A percentile compares a stretch with the other conserved stretches of the same genome.
These are phyloP conservation scores for Trichogramma evanescens DNA, from an alignment of 2,888 invertebrate genomes.

Conservation along the genomic window DNA sequence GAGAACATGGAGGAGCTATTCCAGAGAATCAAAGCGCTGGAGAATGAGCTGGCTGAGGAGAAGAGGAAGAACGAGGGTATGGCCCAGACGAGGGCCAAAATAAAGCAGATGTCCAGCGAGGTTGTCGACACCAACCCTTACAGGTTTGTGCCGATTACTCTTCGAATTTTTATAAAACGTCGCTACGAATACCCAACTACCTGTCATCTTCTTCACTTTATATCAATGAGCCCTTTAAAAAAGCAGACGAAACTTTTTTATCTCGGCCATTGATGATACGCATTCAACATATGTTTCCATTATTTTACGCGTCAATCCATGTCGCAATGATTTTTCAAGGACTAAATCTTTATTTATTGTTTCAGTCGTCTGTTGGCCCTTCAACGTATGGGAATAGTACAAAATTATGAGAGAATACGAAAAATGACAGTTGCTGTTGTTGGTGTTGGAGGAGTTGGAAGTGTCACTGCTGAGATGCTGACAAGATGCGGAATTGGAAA, in stretches of 20 bases:
- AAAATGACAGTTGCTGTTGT: slow-evolving; percentile 86
- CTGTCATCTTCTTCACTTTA: too few relatives aligned
- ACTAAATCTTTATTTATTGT: slow-evolving; percentile 23
- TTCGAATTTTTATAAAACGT: background rate
- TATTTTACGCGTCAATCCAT: background rate
- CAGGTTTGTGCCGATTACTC: slow-evolving; percentile 56
- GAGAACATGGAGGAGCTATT: slow-evolving; percentile 55
- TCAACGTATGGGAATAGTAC: slow-evolving; percentile 97
- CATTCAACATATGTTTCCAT: background rate
- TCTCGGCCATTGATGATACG: too few relatives aligned
- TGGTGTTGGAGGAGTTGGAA: slow-evolving; percentile 98
- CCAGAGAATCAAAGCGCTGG: slow-evolving; percentile 58
- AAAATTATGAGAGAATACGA: slow-evolving; percentile 91
- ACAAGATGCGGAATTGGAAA: slow-evolving; percentile 97
- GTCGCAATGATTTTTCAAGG: background rate
- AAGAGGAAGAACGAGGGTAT: slow-evolving; percentile 42
- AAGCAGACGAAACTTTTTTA: too few relatives aligned
- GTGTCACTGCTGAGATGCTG: slow-evolving; percentile 99
- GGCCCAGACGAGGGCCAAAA: slow-evolving; percentile 59
- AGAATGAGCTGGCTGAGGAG: slow-evolving; percentile 55
- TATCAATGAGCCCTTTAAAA: too few relatives aligned
- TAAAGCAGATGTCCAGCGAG: slow-evolving; percentile 86
- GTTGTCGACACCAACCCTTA: slow-evolving; percentile 98
- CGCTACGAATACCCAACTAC: too few relatives aligned
- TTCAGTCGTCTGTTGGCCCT: slow-evolving; percentile 94